These are phyloP conservation scores for Cherax quadricarinatus DNA, from an alignment of 1,140 invertebrate species.

Conservation along the genomic window DNA sequence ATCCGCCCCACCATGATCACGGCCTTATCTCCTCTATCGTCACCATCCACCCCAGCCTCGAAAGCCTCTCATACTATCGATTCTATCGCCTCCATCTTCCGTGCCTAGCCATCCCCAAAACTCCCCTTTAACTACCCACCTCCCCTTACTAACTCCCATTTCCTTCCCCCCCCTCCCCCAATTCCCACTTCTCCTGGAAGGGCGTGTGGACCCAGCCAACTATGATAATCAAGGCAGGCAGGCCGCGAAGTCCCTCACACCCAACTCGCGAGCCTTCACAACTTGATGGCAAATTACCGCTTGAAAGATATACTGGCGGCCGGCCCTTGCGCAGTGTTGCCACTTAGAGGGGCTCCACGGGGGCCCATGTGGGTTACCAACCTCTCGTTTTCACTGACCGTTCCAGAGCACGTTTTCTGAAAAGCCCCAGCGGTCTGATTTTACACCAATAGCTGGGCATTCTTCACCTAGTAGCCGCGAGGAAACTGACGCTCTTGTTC, in stretches of 20 bases:
- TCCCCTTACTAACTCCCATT: neutral
- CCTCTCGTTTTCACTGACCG: neutral
- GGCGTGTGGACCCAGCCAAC: slow-evolving; percentile 69
- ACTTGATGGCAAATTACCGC: slow-evolving; percentile 71
- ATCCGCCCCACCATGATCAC: slow-evolving; percentile 19
- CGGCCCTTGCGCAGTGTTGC: slow-evolving; percentile 67
- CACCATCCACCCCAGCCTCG: neutral
- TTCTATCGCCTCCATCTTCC: neutral
- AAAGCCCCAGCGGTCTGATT: too few relatives aligned
- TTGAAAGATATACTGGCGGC: slow-evolving; percentile 70
- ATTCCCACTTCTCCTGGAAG: slow-evolving; percentile 9
- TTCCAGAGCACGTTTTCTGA: too few relatives aligned
- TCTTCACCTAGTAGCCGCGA: too few relatives aligned
- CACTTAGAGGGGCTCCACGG: slow-evolving; percentile 26
- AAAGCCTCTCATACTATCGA: too few relatives aligned
- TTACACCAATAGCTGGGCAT: too few relatives aligned
- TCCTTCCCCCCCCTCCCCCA: slow-evolving; percentile 14
- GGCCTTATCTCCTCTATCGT: slow-evolving; percentile 41
- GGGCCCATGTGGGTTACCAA: slow-evolving; percentile 24
- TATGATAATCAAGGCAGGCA: slow-evolving; percentile 71
- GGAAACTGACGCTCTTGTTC: too few relatives aligned
- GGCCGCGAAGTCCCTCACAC: slow-evolving; percentile 70
- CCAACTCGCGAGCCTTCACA: slow-evolving; percentile 67
- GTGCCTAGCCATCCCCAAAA: neutral
- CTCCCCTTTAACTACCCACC: neutral